These are phyloP conservation scores for Salarias fasciatus DNA, from an alignment of 2,797 vertebrate genomes.

Conservation along the genomic window DNA sequence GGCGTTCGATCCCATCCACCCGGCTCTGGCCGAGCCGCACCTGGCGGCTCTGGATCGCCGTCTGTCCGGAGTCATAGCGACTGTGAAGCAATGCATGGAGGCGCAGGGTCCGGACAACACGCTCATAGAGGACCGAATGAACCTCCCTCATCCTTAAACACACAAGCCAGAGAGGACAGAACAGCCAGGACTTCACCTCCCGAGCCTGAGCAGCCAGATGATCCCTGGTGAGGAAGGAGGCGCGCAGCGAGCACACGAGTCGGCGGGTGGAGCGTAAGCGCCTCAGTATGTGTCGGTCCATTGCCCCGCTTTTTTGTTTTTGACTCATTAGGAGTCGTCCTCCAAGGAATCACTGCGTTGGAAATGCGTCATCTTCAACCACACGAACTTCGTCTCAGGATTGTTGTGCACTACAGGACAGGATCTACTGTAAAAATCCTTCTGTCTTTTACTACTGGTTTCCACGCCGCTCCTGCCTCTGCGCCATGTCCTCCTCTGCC, in stretches of 20 bases:
- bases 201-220: slow-evolving; percentile 6
- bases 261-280: slow-evolving; percentile 13
- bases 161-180: neutral
- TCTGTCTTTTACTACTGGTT: slow-evolving; percentile 41
- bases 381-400: slow-evolving; percentile 57
- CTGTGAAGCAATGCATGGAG: slow-evolving; percentile 95
- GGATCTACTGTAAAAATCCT: slow-evolving; percentile 30
- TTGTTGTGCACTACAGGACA: slow-evolving; percentile 40
- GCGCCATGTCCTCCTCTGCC: slow-evolving; percentile 28
- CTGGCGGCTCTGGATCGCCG: slow-evolving; percentile 91
- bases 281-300: neutral
- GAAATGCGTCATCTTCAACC: slow-evolving; percentile 12
- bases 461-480: slow-evolving; percentile 3
- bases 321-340: slow-evolving; percentile 4
- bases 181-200: slow-evolving; percentile 17
- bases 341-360: slow-evolving; percentile 1
- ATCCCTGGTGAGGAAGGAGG: slow-evolving; percentile 5
- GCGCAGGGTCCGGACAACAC: slow-evolving; percentile 91
- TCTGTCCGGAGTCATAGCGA: slow-evolving; percentile 88
- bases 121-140: slow-evolving; percentile 97
- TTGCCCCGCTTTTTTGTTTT: neutral
- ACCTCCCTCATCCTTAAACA: slow-evolving; percentile 91
- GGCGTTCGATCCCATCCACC: slow-evolving; percentile 90
- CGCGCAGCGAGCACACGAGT: slow-evolving; percentile 8
- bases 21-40: slow-evolving; percentile 89